Evolutionary conservation across 1,140 invertebrate species (phyloP).

Genomic region (Eulimnadia texana): DNA sequence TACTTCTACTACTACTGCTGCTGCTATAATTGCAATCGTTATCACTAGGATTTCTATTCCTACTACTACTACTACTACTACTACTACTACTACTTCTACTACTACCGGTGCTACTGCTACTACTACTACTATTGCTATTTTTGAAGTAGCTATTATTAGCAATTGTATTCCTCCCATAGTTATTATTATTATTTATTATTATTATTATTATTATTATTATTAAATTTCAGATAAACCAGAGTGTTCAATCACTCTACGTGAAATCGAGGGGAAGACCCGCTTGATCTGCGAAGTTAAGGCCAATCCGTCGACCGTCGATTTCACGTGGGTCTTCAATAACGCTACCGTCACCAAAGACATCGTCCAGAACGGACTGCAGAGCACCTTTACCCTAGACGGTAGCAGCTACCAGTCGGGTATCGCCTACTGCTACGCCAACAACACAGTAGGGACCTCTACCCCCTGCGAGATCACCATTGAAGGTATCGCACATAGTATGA

Average conservation of each 20-base stretch:
- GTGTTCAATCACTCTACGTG: constrained; percentile 56
- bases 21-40: too few relatives aligned
- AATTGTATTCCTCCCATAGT: too few relatives aligned
- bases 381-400: constrained; percentile 47
- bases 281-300: constrained; percentile 63
- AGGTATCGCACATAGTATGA: constrained; percentile 36
- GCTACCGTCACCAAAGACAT: constrained; percentile 54
- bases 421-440: constrained; percentile 70
- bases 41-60: too few relatives aligned
- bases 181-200: too few relatives aligned
- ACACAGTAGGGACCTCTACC: constrained; percentile 54
- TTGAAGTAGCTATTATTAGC: too few relatives aligned
- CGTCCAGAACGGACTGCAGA: constrained; percentile 37
- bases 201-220: too few relatives aligned
- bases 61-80: too few relatives aligned
- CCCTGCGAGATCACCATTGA: constrained; percentile 64
- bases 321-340: constrained; percentile 62
- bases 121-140: too few relatives aligned
- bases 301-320: constrained; percentile 65
- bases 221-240: constrained; percentile 78
- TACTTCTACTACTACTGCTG: too few relatives aligned
- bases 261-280: constrained; percentile 53
- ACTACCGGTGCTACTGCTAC: too few relatives aligned
- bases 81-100: too few relatives aligned
- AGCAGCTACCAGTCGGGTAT: constrained; percentile 51